Percentiles rank a stretch among this genome's conserved stretches.
Evolutionary conservation across 2,113 vertebrate genomes (phyloP).

Genomic region (Mionectes macconnelli): DNA sequence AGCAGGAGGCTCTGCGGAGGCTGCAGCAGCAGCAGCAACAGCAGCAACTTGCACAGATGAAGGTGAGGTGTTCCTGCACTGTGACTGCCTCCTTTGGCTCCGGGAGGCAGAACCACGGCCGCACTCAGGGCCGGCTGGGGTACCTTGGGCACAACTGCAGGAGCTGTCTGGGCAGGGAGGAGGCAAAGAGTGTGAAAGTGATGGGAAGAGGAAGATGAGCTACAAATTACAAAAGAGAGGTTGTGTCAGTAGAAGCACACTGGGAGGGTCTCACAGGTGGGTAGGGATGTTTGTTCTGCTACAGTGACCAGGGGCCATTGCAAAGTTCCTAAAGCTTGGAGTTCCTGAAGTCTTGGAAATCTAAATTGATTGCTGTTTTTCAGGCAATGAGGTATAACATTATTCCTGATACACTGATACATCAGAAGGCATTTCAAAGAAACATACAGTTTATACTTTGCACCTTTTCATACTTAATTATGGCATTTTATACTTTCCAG

Average conservation of each 20-base stretch:
- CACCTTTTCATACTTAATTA: neutral
- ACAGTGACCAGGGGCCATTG: neutral
- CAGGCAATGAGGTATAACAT: neutral
- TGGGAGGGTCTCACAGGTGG: neutral
- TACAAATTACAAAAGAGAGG: neutral
- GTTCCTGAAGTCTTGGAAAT: neutral
- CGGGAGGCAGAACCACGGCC: neutral
- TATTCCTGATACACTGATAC: neutral
- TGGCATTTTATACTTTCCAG: neutral
- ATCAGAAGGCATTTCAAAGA: neutral
- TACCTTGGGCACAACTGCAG: neutral
- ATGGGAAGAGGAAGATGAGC: neutral
- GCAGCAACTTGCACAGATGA: constrained; percentile 97
- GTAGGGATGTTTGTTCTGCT: neutral
- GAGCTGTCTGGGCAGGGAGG: neutral
- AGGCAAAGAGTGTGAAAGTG: neutral
- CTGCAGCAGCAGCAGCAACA: constrained; percentile 94
- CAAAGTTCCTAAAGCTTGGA: neutral
- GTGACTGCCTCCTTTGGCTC: neutral
- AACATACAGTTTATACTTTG: neutral
- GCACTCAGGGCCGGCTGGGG: neutral
- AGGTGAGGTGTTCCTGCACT: constrained; percentile 72
- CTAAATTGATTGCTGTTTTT: neutral
- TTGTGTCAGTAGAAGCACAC: neutral
- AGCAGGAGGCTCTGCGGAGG: constrained; percentile 89